Evolutionary conservation across 2,888 invertebrate genomes (phyloP), one percentile per base, ranked within the genome.

Genomic region (Lycophotia porphyrea): DNA sequence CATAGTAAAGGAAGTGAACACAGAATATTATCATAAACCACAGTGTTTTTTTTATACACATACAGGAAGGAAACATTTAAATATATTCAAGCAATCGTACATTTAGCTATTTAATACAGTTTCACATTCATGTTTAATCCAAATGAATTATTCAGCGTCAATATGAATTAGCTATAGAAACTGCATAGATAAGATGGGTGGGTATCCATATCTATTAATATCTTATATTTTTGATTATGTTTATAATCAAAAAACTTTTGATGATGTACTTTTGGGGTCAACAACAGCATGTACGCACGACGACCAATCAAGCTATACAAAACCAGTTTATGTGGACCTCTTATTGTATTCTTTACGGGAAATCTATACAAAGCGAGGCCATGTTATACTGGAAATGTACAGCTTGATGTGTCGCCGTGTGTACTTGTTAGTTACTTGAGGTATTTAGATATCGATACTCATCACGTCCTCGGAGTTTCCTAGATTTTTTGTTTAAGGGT

Each of bases 1-100:
- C 18, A 55, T n/a, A 27, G 27, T 64, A 18, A 60, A 47, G 7
- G 39, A 68, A 72, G 5, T 60, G 31, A 60, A 55, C 47, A 71
- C 60, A 61, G 27, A 21, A 49, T 49, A 64, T 21, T 24, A 68
- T 27, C 15, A 47, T 52, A 64, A 34, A 44, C n/a, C 13, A 63
- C 18, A 63, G 58, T 34, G n/a, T 34, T 34, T 27, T 80, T 21
- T 42, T 47, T 21, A 60, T 31, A 36, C 49, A 13, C 27, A 34
- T 21, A 81, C 21, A 72, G 42, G 42, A 55, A 74, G 27, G 61
- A 47, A 80, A 74, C 15, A 52, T 27, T 27, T 47, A 27, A 47
- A 68, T n/a, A 69, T 55, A 21, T 72, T 55, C 31, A 58, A 34
- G 27, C 13, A 61, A 55, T 52, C 27, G 24, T 66, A 82, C 34